phyloP scores from a whole-genome alignment of 2,797 vertebrate species.

The Gallinago solitaria region DNA sequence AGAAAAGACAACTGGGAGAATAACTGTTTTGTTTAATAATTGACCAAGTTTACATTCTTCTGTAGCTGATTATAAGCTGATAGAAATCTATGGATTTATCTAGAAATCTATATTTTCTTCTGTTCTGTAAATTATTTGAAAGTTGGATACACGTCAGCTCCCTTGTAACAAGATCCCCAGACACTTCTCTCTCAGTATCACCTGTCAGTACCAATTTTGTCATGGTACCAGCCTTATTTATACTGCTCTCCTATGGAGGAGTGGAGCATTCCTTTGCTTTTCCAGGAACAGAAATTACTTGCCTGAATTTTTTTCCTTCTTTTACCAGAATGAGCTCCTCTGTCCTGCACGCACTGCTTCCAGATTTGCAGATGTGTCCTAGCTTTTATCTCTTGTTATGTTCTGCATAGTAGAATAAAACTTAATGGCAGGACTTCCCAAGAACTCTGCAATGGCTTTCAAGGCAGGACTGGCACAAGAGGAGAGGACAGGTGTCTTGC shows the following conservation, averaged over 20 bases:
- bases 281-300: background rate
- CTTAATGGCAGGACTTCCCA: background rate
- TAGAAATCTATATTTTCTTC: background rate
- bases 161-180: background rate
- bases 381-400: background rate
- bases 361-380: background rate
- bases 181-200: background rate
- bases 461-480: background rate
- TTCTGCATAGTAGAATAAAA: background rate
- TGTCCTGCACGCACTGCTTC: background rate
- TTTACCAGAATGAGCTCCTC: background rate
- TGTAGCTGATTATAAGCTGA: background rate
- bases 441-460: background rate
- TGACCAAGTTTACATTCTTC: background rate
- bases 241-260: background rate
- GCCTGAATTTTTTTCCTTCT: background rate
- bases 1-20: background rate
- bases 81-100: background rate
- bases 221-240: background rate
- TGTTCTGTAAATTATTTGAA: background rate
- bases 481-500: background rate
- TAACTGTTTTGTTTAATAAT: background rate
- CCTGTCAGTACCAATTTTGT: background rate
- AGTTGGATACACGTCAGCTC: background rate
- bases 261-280: background rate